These are phyloP conservation scores for Gadopsis bispinosus DNA, from an alignment of 2,797 vertebrate genomes.

Conservation along the genomic window DNA sequence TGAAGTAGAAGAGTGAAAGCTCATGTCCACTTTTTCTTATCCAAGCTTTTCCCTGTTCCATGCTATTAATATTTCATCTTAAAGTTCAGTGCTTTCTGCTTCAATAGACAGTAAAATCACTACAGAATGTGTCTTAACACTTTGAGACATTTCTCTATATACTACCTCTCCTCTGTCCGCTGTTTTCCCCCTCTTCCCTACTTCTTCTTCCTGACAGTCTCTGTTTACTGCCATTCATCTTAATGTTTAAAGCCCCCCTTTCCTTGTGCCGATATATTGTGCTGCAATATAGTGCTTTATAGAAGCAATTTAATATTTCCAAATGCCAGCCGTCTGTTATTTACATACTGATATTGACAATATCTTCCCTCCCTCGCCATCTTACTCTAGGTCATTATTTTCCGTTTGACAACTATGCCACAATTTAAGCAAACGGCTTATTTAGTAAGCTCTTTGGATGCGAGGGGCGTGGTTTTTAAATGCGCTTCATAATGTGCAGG, in stretches of 20 bases:
- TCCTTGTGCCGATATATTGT: conserved; percentile 69
- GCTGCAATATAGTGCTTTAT: conserved; percentile 65
- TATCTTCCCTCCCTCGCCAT: conserved; percentile 33
- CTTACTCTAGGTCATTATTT: conserved; percentile 58
- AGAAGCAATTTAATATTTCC: conserved; percentile 78
- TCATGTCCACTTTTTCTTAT: conserved; percentile 74
- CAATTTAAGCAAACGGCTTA: conserved; percentile 59
- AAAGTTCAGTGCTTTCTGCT: conserved; percentile 83
- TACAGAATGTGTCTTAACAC: conserved; percentile 76
- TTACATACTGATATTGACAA: conserved; percentile 73
- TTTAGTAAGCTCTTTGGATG: conserved; percentile 68
- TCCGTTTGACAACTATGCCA: conserved; percentile 62
- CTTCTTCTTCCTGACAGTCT: conserved; percentile 54
- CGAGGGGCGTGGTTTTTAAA: conserved; percentile 44
- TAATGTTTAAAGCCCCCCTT: conserved; percentile 67
- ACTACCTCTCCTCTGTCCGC: conserved; percentile 35
- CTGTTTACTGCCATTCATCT: conserved; percentile 66
- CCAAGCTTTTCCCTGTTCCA: conserved; percentile 75
- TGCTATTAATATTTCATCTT: conserved; percentile 84
- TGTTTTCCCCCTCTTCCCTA: conserved; percentile 14
- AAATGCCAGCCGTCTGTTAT: conserved; percentile 70
- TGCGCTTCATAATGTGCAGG: conserved; percentile 38
- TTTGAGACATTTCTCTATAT: conserved; percentile 72
- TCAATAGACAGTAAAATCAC: conserved; percentile 83
- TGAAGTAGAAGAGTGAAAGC: conserved; percentile 73